Conservation (phyloP, 2,113 vertebrate genomes). For the Romanogobio albipinnatus region DNA sequence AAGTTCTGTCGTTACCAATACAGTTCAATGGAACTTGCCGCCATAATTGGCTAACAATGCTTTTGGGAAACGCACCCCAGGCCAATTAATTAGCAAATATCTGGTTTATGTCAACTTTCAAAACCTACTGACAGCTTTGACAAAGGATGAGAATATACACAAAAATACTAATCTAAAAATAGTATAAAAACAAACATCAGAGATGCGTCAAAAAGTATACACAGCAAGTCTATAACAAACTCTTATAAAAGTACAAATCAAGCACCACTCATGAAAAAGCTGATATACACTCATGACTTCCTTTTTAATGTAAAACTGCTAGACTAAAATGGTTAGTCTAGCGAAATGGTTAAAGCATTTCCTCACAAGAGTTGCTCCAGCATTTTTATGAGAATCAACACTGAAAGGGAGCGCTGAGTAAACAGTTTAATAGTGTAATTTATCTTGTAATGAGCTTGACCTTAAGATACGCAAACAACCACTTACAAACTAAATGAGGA, state of each 20-base stretch:
- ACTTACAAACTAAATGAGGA: constrained; percentile 2
- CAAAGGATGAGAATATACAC: background rate
- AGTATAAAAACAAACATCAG: background rate
- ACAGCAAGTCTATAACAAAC: background rate
- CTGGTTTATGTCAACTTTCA: background rate
- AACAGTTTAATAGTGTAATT: constrained; percentile 13
- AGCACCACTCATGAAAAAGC: background rate
- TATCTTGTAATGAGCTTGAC: constrained; percentile 27
- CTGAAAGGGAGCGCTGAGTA: constrained; percentile 3
- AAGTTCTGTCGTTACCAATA: background rate
- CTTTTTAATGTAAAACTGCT: background rate
- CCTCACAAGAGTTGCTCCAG: background rate
- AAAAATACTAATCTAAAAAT: background rate
- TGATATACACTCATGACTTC: background rate
- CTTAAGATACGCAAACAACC: background rate
- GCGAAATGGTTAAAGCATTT: background rate
- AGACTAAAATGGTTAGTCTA: too few relatives aligned
- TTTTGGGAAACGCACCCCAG: too few relatives aligned
- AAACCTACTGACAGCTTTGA: background rate
- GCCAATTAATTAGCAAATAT: too few relatives aligned
- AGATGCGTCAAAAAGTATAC: background rate
- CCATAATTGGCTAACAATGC: too few relatives aligned
- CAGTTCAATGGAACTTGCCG: too few relatives aligned
- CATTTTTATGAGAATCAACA: background rate
- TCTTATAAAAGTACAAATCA: background rate